Base-by-base conservation (phyloP, 2,113 vertebrate species). In the Catharus bicknelli region DNA sequence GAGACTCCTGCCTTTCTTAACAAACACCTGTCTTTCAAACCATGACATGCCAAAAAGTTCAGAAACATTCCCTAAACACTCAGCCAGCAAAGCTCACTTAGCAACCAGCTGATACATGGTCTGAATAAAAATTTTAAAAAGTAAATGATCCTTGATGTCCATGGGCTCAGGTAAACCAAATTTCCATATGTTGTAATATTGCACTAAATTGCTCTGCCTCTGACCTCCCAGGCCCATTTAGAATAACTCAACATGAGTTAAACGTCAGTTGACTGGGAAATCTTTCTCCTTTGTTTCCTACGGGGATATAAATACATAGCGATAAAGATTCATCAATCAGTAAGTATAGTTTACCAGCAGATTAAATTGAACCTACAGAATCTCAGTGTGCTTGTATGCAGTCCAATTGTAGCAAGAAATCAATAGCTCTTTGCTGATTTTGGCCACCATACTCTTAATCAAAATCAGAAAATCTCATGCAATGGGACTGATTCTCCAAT, bases 191-290 rank as follows among this genome's bases (percentile, higher is more conserved):
- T 57, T 36, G 7, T 61, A 76, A 73, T 47, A 63, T 42, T 38
- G 20, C 18, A 43, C 13, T 66, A 32, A 83, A 76, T 16, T 59
- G 5, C 18, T 63, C 9, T 3, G 4, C 30, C 8, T 69, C 27
- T 6, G 5, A 32, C 3, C 1, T 18, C 13, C 19, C 4, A 59
- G 1, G 2, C 11, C 13, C 2, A 1, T 69, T 26, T 68, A 8
- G 29, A 80, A 59, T 76, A 57, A 73, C 68, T 93, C 45, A 68
- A 22, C 7, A 14, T 6, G 3, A 80, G 18, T 8, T 83, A 54
- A 68, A 27, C 7, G 14, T 6, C 3, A 83, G 16, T 15, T 83
- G 58, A 20, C 34, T 34, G 23, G 10, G 36, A 72, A 51, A 78
- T 27, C 21, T 22, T 78, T 48, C 25, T 63, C 5, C 48, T 68